These are phyloP conservation scores for Agapornis canus DNA, from an alignment of 2,797 vertebrate genomes.

Conservation along the genomic window DNA sequence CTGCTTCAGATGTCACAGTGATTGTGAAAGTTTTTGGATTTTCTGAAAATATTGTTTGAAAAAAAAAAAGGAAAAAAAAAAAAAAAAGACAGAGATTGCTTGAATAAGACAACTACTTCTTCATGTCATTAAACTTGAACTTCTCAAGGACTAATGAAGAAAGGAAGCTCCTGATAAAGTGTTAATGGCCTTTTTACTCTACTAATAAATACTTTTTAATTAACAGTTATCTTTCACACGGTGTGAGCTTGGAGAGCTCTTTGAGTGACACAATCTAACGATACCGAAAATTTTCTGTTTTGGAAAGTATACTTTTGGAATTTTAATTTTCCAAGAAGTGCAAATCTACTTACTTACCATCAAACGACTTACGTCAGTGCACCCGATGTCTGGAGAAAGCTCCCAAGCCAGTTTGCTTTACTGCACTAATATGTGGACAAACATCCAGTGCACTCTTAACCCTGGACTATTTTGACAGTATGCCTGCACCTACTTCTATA, in stretches of 20 bases:
- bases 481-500: neutral
- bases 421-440: accelerated
- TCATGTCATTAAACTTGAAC: neutral
- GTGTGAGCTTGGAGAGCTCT: neutral
- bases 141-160: neutral
- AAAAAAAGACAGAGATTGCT: neutral
- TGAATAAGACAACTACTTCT: neutral
- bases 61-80: neutral
- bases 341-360: neutral
- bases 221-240: neutral
- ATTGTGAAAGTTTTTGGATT: conserved; percentile 92
- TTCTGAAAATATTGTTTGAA: conserved; percentile 87
- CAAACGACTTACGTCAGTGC: neutral
- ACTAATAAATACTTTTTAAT: neutral
- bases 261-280: neutral
- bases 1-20: conserved; percentile 92
- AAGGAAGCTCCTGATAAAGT: neutral
- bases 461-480: neutral
- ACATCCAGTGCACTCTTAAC: neutral
- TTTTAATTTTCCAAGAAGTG: neutral
- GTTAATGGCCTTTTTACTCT: neutral
- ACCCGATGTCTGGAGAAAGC: neutral
- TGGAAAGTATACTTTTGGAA: neutral
- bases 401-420: neutral
- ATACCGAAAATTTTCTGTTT: neutral